Percentiles rank a stretch among this genome's conserved stretches.
Evolutionary conservation across 2,113 vertebrate genomes (phyloP).

Genomic region (Dicaeum eximium): DNA sequence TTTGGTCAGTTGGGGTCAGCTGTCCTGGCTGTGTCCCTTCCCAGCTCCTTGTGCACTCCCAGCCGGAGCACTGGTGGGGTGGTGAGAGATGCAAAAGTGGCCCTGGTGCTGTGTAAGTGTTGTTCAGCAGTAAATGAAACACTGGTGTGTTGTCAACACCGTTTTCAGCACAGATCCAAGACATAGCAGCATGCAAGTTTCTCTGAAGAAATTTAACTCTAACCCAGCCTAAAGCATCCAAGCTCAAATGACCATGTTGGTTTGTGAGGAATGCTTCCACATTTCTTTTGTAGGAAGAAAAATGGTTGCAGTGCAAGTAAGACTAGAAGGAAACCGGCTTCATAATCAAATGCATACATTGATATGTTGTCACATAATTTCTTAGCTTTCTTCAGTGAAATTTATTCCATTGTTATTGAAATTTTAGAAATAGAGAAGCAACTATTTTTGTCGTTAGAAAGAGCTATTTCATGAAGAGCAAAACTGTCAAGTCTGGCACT

Average conservation of each 20-base stretch:
- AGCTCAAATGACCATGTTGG: neutral
- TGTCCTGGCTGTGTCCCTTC: neutral
- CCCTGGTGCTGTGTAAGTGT: neutral
- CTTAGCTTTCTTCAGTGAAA: neutral
- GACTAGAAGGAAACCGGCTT: neutral
- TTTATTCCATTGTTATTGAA: neutral
- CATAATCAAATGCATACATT: neutral
- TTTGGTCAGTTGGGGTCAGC: neutral
- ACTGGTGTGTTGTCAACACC: neutral
- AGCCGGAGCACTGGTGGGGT: accelerated
- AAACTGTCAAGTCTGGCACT: neutral
- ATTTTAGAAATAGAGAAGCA: neutral
- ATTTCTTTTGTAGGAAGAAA: neutral
- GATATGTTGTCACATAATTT: neutral
- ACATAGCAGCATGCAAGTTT: neutral
- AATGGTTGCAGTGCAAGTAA: neutral
- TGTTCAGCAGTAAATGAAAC: neutral
- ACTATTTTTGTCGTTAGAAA: neutral
- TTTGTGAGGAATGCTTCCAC: neutral
- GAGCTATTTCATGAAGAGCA: neutral
- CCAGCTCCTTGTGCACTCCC: neutral
- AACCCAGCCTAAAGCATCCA: neutral
- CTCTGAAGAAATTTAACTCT: neutral
- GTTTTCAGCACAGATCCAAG: neutral
- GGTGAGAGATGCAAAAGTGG: neutral